These are phyloP conservation scores for Leistus spinibarbis DNA, from an alignment of 2,888 invertebrate species.

Conservation along the genomic window DNA sequence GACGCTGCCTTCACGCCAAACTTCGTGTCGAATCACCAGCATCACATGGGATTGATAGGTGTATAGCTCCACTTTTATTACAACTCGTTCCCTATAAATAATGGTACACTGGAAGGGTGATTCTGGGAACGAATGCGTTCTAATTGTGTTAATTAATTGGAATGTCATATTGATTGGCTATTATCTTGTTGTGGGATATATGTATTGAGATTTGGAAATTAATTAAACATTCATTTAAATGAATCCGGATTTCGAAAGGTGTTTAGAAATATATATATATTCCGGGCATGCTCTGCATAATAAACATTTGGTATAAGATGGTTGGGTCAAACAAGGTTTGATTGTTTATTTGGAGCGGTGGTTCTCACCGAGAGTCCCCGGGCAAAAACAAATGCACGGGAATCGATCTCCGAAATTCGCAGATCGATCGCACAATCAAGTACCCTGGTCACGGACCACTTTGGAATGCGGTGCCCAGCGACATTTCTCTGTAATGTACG, in stretches of 20 bases:
- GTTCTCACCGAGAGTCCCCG: no score
- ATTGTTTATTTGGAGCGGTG: no score
- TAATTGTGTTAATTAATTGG: conserved; percentile 24
- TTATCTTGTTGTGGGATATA: conserved; percentile 9
- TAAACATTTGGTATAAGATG: conserved; percentile 7
- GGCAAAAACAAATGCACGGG: conserved; percentile 41
- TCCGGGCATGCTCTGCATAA: conserved; percentile 9
- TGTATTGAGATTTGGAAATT: conserved; percentile 19
- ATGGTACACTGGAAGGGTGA: neutral
- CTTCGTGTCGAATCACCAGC: neutral
- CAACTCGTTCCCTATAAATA: neutral
- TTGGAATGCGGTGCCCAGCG: conserved; percentile 44
- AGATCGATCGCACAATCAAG: conserved; percentile 44
- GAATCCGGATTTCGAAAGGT: conserved; percentile 24
- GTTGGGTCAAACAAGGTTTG: no score
- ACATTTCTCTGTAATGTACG: conserved; percentile 43
- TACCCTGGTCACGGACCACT: conserved; percentile 46
- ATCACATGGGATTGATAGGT: no score
- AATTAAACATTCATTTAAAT: conserved; percentile 21
- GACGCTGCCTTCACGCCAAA: no score
- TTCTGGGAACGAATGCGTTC: conserved; percentile 1
- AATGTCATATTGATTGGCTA: conserved; percentile 25
- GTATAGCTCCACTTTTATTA: neutral
- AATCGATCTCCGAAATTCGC: conserved; percentile 42
- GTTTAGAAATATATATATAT: conserved; percentile 4